Evolutionary conservation across 2,113 vertebrate genomes (phyloP), one percentile per base, ranked within the genome.

Genomic region (Nyctibius bracteatus): DNA sequence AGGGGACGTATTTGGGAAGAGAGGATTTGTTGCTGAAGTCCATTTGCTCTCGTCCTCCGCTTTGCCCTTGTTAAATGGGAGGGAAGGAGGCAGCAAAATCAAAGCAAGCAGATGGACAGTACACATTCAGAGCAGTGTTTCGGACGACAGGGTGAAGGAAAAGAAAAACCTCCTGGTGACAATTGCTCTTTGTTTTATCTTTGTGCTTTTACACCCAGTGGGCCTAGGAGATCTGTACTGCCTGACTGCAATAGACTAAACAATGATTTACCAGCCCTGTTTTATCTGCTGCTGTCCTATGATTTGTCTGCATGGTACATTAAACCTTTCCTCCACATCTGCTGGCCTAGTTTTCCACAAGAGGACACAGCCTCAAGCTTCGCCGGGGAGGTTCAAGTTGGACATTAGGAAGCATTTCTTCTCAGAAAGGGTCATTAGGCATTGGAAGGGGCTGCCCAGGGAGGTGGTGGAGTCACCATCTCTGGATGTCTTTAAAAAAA

Each of bases 261-360:
- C 95, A 97, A 89, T 96, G 96, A 96, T 97, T 97, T 97, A 96
- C 94, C 92, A 96, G 81, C 66, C 37, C 59, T 85, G 46, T 67
- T 95, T 92, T 94, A 96, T 96, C 92, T 95, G 58, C 39, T 90
- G 70, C 44, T 65, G 72, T 70, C 74, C 71, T 91, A 23, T 58
- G 88, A 89, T 47, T 67, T 85, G 93, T 94, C 89, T 78, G 61
- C 67, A 81, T 43, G 79, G 65, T 86, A 67, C 62, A 86, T 92
- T 94, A 91, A 94, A 93, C 70, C 96, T 91, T 97, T 90, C 92
- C 37, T 95, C 41, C 41, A 65, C 51, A 47, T 94, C 74, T 92
- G 54, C 84, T 88, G 51, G 54, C 55, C 44, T 93, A 31, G 65
- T 86, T 93, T 96, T 89, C 80, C 37, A 44, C n/a, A n/a, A n/a